phyloP scores from a whole-genome alignment of 2,797 vertebrate species.

The Mus spretus region DNA sequence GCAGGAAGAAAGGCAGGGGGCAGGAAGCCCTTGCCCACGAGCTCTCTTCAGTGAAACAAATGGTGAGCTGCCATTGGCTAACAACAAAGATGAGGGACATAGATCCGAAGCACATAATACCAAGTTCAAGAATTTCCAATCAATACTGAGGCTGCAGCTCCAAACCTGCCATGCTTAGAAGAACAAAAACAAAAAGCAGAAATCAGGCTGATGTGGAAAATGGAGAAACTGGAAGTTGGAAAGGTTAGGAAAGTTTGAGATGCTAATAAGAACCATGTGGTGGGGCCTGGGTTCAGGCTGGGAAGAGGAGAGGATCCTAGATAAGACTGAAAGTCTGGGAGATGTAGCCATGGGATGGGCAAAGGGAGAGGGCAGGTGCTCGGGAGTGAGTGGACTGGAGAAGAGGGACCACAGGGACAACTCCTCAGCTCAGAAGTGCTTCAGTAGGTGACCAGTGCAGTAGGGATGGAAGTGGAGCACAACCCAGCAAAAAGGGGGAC shows the following conservation, averaged over 20 bases:
- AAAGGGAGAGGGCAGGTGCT: not conserved
- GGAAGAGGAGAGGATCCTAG: not conserved
- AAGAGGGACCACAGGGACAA: not conserved
- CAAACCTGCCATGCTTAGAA: not conserved
- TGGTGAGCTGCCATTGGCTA: not conserved
- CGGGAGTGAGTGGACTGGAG: not conserved
- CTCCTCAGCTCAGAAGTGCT: not conserved
- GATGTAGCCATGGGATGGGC: not conserved
- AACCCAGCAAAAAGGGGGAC: not conserved
- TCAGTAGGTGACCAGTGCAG: not conserved
- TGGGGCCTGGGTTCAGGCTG: not conserved
- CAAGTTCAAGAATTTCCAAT: constrained; percentile 26
- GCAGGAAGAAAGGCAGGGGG: fast-evolving
- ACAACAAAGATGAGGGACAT: constrained; percentile 16
- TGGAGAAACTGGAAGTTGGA: not conserved
- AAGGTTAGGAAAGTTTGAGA: constrained; percentile 26
- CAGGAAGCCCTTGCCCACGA: not conserved
- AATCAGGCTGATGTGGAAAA: constrained; percentile 31
- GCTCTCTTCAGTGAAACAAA: not conserved
- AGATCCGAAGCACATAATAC: not conserved
- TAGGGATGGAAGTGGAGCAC: not conserved
- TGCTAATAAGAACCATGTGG: not conserved
- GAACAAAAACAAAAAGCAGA: not conserved
- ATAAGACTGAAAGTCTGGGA: not conserved
- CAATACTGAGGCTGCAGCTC: constrained; percentile 52